A percentile compares a stretch with the other conserved stretches of the same genome.
Evolutionary conservation across 2,888 invertebrate genomes (phyloP).

Genomic region (Lissonota sp.): DNA sequence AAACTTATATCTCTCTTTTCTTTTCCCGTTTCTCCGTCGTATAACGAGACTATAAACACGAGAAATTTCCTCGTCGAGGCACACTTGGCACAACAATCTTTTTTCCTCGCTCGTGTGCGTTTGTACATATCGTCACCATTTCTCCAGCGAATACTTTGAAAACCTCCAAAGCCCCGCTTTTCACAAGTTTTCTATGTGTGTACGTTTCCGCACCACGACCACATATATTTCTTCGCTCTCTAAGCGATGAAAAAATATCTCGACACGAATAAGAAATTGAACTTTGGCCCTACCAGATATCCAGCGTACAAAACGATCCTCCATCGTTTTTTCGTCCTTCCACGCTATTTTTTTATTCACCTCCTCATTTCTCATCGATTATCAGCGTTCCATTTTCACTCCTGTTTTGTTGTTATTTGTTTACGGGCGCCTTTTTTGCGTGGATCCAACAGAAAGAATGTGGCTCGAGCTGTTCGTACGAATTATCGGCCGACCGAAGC

Average conservation of each 20-base stretch:
- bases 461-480: too few species aligned
- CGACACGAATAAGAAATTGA: conserved; percentile 13
- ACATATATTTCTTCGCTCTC: not conserved
- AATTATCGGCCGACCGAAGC: too few species aligned
- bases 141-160: not conserved
- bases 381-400: too few species aligned
- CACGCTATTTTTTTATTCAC: conserved; percentile 31
- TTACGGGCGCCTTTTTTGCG: too few species aligned
- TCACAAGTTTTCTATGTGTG: not conserved
- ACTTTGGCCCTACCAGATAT: conserved; percentile 8
- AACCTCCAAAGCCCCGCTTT: not conserved
- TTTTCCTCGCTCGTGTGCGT: conserved; percentile 13
- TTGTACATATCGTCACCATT: not conserved
- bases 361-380: not conserved
- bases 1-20: not conserved
- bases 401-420: too few species aligned
- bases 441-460: too few species aligned
- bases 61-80: conserved; percentile 19
- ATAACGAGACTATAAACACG: conserved; percentile 36
- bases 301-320: not conserved
- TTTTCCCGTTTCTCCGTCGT: not conserved
- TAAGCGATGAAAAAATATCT: not conserved
- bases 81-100: conserved; percentile 41
- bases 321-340: not conserved
- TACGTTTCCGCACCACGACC: not conserved